Evolutionary conservation across 2,113 vertebrate genomes (phyloP).

Genomic region (Lucifuga dentata): DNA sequence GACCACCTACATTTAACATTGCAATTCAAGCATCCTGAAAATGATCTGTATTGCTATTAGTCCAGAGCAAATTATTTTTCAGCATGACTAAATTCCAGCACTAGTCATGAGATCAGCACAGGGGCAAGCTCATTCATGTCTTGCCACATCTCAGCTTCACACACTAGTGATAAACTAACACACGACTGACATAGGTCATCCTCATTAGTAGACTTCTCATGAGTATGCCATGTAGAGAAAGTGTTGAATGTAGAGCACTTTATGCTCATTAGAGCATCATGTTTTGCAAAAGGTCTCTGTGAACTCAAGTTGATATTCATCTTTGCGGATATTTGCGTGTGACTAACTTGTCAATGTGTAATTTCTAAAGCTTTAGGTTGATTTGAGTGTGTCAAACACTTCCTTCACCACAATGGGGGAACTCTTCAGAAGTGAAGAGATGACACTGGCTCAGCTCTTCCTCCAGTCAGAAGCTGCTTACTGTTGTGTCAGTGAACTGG

Average conservation of each 20-base stretch:
- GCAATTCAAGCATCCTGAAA: neutral
- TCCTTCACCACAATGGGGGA: conserved; percentile 89
- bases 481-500: conserved; percentile 96
- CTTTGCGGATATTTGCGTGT: neutral
- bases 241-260: conserved; percentile 14
- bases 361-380: conserved; percentile 23
- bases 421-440: conserved; percentile 97
- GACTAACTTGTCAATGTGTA: neutral
- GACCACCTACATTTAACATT: neutral
- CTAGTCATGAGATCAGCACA: conserved; percentile 58
- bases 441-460: conserved; percentile 98
- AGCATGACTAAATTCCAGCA: conserved; percentile 39
- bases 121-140: conserved; percentile 14
- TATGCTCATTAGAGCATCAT: neutral
- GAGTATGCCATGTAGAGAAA: neutral
- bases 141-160: conserved; percentile 35
- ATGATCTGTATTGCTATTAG: neutral
- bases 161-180: conserved; percentile 49
- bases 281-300: neutral
- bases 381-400: conserved; percentile 23
- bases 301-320: neutral
- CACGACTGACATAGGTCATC: neutral
- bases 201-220: conserved; percentile 22
- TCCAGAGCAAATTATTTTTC: neutral
- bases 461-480: conserved; percentile 98